Evolutionary conservation across 2,113 vertebrate genomes (phyloP).

Genomic region (Dromiciops gliroides): DNA sequence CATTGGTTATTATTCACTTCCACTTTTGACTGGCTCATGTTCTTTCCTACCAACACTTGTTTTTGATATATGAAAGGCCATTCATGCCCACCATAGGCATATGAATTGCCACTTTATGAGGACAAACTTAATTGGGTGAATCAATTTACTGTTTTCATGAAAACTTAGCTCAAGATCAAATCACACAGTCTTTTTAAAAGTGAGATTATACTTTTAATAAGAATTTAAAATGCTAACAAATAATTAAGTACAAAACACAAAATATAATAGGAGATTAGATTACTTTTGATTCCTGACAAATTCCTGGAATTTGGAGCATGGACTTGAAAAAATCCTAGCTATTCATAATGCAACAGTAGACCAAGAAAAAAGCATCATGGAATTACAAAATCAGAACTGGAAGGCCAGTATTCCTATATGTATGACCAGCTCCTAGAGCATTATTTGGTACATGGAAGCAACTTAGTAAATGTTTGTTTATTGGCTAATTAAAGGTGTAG

Average conservation of each 20-base stretch:
- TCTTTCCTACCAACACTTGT: background rate
- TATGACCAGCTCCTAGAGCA: background rate
- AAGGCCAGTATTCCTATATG: background rate
- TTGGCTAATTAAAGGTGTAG: background rate
- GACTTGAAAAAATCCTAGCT: background rate
- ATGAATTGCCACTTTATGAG: background rate
- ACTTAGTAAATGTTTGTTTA: background rate
- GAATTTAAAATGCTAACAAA: background rate
- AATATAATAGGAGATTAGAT: background rate
- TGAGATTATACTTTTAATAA: background rate
- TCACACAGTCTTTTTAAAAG: background rate
- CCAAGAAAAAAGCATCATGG: background rate
- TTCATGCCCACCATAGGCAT: background rate
- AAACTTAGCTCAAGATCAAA: background rate
- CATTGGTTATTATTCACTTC: background rate
- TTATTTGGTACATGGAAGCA: background rate
- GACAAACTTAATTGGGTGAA: background rate
- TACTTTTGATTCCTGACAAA: background rate
- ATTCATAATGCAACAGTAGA: background rate
- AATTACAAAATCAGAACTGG: background rate
- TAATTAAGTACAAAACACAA: background rate
- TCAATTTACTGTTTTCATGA: background rate
- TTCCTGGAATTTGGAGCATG: background rate
- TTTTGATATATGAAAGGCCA: too few species aligned
- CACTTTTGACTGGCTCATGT: background rate